Evolutionary conservation across 1,140 invertebrate genomes (phyloP).

Genomic region (Colletes latitarsis): DNA sequence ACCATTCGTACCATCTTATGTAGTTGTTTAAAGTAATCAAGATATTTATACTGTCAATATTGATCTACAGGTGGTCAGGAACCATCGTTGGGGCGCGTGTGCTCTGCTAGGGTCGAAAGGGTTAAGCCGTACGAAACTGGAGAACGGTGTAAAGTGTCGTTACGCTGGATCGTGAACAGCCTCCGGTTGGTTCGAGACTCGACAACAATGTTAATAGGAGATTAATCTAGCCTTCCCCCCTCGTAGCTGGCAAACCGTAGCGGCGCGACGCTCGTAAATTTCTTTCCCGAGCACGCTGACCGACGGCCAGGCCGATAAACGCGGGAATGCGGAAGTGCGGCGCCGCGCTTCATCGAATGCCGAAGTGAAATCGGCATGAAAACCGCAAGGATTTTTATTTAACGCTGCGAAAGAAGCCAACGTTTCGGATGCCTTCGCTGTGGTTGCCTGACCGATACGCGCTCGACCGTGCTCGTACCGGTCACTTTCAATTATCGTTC

Average conservation of each 20-base stretch:
- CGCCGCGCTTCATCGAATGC: constrained; percentile 59
- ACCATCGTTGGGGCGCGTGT: too few species aligned
- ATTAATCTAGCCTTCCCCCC: constrained; percentile 41
- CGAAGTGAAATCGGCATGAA: constrained; percentile 66
- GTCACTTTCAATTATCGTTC: constrained; percentile 47
- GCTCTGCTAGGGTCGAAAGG: too few species aligned
- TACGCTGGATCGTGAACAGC: neutral
- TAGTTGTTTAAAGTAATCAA: too few species aligned
- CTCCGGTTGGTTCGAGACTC: neutral
- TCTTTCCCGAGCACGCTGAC: constrained; percentile 60
- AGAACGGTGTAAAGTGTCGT: neutral
- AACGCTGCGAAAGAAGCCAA: constrained; percentile 49
- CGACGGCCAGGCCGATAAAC: constrained; percentile 58
- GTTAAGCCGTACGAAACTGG: neutral
- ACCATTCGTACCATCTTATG: too few species aligned
- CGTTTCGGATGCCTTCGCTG: constrained; percentile 15
- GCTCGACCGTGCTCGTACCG: constrained; percentile 21
- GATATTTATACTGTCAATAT: too few species aligned
- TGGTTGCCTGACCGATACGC: constrained; percentile 21
- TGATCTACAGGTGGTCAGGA: too few species aligned
- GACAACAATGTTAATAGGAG: constrained; percentile 53
- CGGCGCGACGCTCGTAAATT: constrained; percentile 54
- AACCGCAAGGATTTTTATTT: constrained; percentile 66
- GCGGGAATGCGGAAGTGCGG: constrained; percentile 60
- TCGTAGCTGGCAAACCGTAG: constrained; percentile 18